phyloP scores from a whole-genome alignment of 23 tunicate genomes.

The Halocynthia aurantium region DNA sequence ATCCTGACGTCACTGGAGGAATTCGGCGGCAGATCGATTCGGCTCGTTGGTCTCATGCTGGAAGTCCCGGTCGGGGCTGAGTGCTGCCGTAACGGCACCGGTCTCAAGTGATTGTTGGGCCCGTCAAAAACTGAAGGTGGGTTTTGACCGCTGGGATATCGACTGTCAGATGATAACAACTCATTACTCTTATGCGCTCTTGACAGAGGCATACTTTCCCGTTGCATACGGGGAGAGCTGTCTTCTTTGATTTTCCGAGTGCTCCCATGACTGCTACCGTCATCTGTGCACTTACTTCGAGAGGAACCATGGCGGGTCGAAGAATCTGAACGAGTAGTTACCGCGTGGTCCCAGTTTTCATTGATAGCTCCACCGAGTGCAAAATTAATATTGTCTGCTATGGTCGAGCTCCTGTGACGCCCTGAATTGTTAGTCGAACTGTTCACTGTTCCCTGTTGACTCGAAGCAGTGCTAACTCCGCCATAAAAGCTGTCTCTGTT shows the following conservation, averaged over 20 bases:
- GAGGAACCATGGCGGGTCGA: constrained; percentile 5
- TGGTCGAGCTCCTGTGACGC: constrained; percentile 2
- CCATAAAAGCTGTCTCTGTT: constrained; percentile 21
- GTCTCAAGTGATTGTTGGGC: constrained; percentile 24
- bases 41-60: constrained; percentile 31
- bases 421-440: background rate
- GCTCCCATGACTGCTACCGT: background rate
- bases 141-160: background rate
- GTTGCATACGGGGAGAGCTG: background rate
- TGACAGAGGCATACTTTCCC: no score
- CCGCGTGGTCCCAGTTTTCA: background rate
- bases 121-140: constrained; percentile 25
- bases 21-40: constrained; percentile 61
- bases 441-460: constrained; percentile 5
- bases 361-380: constrained; percentile 15
- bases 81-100: constrained; percentile 25
- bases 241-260: background rate
- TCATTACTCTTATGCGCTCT: no score
- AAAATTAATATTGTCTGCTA: constrained; percentile 41
- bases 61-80: constrained; percentile 17
- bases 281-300: constrained; percentile 4
- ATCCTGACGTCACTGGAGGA: background rate
- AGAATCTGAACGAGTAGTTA: background rate
- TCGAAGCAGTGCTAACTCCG: background rate
- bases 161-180: no score